These are phyloP conservation scores for Drymodes brunneopygia DNA, from an alignment of 2,113 vertebrate genomes.

Conservation along the genomic window DNA sequence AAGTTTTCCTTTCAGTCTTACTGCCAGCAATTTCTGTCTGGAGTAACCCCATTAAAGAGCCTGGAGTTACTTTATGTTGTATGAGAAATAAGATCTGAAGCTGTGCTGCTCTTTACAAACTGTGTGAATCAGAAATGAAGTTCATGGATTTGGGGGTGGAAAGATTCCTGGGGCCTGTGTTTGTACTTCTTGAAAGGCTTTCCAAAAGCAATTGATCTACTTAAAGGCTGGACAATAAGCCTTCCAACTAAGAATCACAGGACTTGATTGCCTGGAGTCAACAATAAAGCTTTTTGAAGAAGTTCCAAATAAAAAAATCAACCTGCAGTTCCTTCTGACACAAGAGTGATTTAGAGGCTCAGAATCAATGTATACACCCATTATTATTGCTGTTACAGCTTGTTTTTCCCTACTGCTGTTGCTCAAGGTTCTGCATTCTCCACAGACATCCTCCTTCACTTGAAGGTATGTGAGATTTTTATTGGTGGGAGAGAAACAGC, in stretches of 20 bases:
- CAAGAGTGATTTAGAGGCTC: not conserved
- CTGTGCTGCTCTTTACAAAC: not conserved
- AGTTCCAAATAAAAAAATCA: not conserved
- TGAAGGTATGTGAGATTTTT: not conserved
- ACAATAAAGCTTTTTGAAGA: not conserved
- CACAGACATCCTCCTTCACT: not conserved
- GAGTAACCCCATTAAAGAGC: not conserved
- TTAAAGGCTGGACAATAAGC: not conserved
- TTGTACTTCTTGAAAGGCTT: not conserved
- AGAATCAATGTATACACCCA: not conserved
- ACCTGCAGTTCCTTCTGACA: not conserved
- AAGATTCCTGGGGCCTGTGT: not conserved
- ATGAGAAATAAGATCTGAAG: not conserved
- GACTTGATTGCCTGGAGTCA: not conserved
- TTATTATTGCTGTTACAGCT: not conserved
- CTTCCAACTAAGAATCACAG: not conserved
- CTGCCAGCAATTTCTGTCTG: not conserved
- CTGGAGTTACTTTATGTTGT: not conserved
- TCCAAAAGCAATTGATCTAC: not conserved
- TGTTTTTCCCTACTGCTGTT: not conserved
- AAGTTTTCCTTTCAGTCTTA: not conserved
- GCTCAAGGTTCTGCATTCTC: not conserved
- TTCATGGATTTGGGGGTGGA: not conserved
- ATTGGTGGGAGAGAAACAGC: not conserved
- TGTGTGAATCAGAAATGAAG: not conserved